phyloP scores from a whole-genome alignment of 2,113 vertebrate genomes.

The Pica pica region DNA sequence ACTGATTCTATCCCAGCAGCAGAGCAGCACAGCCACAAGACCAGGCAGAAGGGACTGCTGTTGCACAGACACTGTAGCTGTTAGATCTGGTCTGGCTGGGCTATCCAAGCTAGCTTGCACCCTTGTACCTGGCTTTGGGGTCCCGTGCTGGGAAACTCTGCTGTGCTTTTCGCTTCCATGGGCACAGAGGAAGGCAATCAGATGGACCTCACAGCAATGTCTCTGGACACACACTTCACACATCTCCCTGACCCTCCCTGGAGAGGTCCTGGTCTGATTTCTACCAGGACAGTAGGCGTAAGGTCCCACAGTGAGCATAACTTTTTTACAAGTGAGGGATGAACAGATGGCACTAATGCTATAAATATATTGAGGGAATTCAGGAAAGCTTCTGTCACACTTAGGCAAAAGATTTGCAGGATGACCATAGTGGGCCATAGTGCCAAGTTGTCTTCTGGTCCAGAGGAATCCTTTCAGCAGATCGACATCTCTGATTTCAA shows the following conservation, averaged over 20 bases:
- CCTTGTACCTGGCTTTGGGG: neutral
- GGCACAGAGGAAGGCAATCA: neutral
- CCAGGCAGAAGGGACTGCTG: neutral
- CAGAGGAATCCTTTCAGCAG: neutral
- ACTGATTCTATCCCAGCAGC: neutral
- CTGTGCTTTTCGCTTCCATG: neutral
- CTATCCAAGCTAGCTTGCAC: accelerated
- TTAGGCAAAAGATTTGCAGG: neutral
- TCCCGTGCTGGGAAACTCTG: neutral
- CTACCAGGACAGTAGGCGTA: neutral
- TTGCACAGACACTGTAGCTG: neutral
- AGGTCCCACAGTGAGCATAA: neutral
- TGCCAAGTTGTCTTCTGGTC: neutral
- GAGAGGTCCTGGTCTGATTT: neutral
- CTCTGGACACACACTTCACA: neutral
- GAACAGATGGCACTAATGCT: neutral
- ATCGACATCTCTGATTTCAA: neutral
- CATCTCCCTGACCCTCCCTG: neutral
- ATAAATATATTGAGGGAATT: neutral
- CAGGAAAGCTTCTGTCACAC: neutral
- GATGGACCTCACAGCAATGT: neutral
- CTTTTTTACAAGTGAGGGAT: neutral
- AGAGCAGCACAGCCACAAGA: neutral
- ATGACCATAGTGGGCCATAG: neutral
- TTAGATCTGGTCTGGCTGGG: neutral